phyloP scores from a whole-genome alignment of 2,888 invertebrate species.

The Archaeoteleia sp. region DNA sequence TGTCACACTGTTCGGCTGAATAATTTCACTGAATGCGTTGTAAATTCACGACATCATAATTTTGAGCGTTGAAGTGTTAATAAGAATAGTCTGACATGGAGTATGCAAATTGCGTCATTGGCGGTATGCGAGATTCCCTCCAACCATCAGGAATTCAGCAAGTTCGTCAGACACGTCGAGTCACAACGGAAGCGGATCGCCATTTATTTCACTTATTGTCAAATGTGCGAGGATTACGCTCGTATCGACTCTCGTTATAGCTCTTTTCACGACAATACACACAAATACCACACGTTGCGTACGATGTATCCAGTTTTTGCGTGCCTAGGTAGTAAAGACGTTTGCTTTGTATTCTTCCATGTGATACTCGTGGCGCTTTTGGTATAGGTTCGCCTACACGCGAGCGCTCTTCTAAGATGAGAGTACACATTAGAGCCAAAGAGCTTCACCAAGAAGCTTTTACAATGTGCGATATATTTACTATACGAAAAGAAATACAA shows the following conservation, averaged over 20 bases:
- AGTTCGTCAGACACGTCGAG: slow-evolving; percentile 18
- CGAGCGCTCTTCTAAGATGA: slow-evolving; percentile 5
- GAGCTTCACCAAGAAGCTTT: slow-evolving; percentile 11
- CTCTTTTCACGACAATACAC: slow-evolving; percentile 2
- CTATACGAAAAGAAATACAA: slow-evolving; percentile 3
- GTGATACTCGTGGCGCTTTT: slow-evolving; percentile 13
- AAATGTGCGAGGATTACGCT: slow-evolving; percentile 14
- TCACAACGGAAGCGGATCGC: slow-evolving; percentile 18
- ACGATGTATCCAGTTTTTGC: neutral
- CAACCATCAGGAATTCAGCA: slow-evolving; percentile 4
- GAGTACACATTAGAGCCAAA: slow-evolving; percentile 11
- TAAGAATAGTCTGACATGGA: slow-evolving; percentile 12
- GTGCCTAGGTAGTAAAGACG: slow-evolving; percentile 6
- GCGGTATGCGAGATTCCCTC: slow-evolving; percentile 14
- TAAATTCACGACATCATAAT: neutral
- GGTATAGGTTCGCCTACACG: neutral
- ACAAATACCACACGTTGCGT: neutral
- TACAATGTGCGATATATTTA: slow-evolving; percentile 3
- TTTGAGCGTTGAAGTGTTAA: slow-evolving; percentile 3
- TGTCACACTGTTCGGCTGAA: neutral
- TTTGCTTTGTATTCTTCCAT: slow-evolving; percentile 9
- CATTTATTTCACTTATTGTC: slow-evolving; percentile 26
- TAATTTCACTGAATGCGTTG: slow-evolving; percentile 4
- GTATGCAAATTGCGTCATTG: slow-evolving; percentile 19
- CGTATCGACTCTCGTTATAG: slow-evolving; percentile 11